Evolutionary conservation across 1,140 invertebrate genomes (phyloP), one percentile per base, ranked within the genome.

Genomic region (Drosophila repletoides): DNA sequence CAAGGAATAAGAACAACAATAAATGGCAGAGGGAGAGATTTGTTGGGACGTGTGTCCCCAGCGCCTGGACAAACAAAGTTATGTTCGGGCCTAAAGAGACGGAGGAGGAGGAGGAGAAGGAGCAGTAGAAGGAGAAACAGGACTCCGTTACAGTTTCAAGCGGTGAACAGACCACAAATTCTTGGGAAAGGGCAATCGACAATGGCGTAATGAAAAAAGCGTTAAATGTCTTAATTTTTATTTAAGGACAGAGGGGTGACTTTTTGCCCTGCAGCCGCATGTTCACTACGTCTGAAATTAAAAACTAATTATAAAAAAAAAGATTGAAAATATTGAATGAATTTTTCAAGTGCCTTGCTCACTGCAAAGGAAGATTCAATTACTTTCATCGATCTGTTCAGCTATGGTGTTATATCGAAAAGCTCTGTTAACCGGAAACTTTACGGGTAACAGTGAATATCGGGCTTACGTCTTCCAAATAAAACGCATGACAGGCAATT

Each of bases 151-250:
- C n/a, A n/a, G n/a, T n/a, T n/a, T n/a, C n/a, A n/a, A n/a, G n/a
- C n/a, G n/a, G n/a, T n/a, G n/a, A n/a, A n/a, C n/a, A n/a, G n/a
- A n/a, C n/a, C n/a, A n/a, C n/a, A n/a, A n/a, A n/a, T n/a, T n/a
- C n/a, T 17, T 7, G 5, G 9, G 19, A 29, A 21, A 24, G 10
- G n/a, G 17, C 19, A 2, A 12, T 15, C 53, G 63, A 66, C 63
- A 66, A 60, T 60, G 17, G 45, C 19, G 64, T 73, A 70, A 84
- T 84, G 79, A 84, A 84, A 83, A 70, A 83, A 84, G 73, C 77
- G 77, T 83, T 83, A 83, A 84, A 66, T 84, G 74, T 83, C 79
- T 79, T 74, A 83, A 84, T 83, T 84, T 80, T 79, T 74, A 60
- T 60, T 64, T 38, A 21, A 15, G 52, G 38, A 26, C 29, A 5